Percentiles rank a stretch among this genome's conserved stretches.
Conservation (phyloP, 2,797 vertebrate genomes). For the Acanthurus lineatus region DNA sequence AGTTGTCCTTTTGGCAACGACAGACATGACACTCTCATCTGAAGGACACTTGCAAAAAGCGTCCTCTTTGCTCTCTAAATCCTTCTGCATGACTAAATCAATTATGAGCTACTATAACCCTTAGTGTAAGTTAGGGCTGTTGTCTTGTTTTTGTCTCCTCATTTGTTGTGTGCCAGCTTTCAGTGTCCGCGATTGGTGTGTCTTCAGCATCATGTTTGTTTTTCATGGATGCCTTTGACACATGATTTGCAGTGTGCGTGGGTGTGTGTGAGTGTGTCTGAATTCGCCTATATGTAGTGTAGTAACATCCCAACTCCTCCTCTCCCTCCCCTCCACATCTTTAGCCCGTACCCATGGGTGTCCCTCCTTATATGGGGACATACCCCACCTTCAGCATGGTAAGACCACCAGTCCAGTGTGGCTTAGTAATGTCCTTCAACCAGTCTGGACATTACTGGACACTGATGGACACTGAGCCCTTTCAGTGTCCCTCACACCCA, state of each 20-base stretch:
- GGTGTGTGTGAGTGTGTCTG: constrained; percentile 38
- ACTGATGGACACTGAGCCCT: constrained; percentile 67
- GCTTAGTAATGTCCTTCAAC: constrained; percentile 63
- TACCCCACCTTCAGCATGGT: constrained; percentile 93
- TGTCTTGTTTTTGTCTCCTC: constrained; percentile 38
- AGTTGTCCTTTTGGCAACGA: constrained; percentile 20
- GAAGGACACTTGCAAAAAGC: constrained; percentile 41
- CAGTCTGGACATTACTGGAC: constrained; percentile 68
- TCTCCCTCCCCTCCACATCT: constrained; percentile 76
- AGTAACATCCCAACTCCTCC: constrained; percentile 82
- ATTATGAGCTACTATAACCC: background rate
- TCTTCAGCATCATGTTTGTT: background rate
- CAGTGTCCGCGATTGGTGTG: constrained; percentile 4
- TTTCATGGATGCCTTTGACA: background rate
- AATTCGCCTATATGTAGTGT: constrained; percentile 67
- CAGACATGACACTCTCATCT: constrained; percentile 8
- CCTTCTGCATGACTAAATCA: constrained; percentile 51
- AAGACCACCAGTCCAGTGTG: constrained; percentile 82
- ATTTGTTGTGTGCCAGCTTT: constrained; percentile 32
- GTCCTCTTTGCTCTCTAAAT: constrained; percentile 30
- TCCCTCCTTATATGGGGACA: constrained; percentile 87
- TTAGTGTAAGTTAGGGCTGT: constrained; percentile 25
- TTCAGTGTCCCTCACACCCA: constrained; percentile 53
- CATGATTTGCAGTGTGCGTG: constrained; percentile 52
- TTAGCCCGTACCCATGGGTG: constrained; percentile 84